These are phyloP conservation scores for Brachylomia viminalis DNA, from an alignment of 2,888 invertebrate genomes.

Conservation along the genomic window DNA sequence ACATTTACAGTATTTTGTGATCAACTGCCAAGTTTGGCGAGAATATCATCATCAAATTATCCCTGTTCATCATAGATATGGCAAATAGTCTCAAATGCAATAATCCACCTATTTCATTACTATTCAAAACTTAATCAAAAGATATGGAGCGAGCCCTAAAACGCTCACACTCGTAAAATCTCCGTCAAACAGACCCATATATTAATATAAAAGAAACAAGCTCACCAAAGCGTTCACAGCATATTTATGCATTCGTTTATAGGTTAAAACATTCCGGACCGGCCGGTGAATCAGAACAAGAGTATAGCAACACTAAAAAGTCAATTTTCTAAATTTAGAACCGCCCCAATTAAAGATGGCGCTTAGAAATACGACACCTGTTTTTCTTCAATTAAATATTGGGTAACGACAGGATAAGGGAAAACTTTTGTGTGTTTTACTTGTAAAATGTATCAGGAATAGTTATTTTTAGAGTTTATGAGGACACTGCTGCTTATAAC, in stretches of 20 bases:
- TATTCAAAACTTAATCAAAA: slow-evolving; percentile 25
- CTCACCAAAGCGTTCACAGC: slow-evolving; percentile 46
- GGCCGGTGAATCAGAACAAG: slow-evolving; percentile 64
- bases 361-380: slow-evolving; percentile 78
- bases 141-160: slow-evolving; percentile 17
- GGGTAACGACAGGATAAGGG: slow-evolving; percentile 42
- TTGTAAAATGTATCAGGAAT: slow-evolving; percentile 42
- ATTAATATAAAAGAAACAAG: slow-evolving; percentile 45
- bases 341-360: slow-evolving; percentile 77
- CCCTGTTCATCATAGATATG: background rate
- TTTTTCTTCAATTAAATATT: slow-evolving; percentile 73
- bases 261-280: slow-evolving; percentile 63
- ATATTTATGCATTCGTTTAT: slow-evolving; percentile 61
- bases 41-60: background rate
- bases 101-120: background rate
- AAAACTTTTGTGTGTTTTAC: slow-evolving; percentile 23
- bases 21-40: background rate
- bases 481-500: slow-evolving; percentile 48
- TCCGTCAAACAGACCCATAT: slow-evolving; percentile 37
- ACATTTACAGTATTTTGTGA: background rate
- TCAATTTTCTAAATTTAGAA: slow-evolving; percentile 78
- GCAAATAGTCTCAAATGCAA: background rate
- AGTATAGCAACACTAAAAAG: slow-evolving; percentile 73
- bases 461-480: slow-evolving; percentile 54
- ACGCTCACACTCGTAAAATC: slow-evolving; percentile 14